Base-by-base conservation (phyloP, 2,888 invertebrate genomes). In the Dinocampus coccinellae region DNA sequence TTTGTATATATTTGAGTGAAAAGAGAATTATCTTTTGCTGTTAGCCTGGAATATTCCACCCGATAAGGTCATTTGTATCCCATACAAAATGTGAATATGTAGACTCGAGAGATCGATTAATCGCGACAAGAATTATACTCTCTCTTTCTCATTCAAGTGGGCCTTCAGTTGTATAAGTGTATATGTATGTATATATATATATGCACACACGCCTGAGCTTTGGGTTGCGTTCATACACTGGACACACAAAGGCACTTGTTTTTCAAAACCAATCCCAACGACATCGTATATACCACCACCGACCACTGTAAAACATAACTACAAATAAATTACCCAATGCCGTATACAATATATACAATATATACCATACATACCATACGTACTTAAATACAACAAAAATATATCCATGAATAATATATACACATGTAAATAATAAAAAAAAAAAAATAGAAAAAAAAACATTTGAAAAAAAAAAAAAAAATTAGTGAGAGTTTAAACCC, bases 31-130 rank as follows among this genome's bases (percentile, higher is more conserved):
- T 52, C 52, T 64, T 26, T 64, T 42, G 26, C 52, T 52, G 26
- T 47, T 64, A 47, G 29, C 33, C 26, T 20, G 47, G 11, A 29
- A 16, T 29, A 42, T 29, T 42, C 22, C 11, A 64, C 76, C 77
- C 73, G 79, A 80, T 79, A 79, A 77, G 79, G 78, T 79, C 77
- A 78, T 80, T 80, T 80, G 79, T 79, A 80, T 80, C 77, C 75
- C 76, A 75, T 74, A 75, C 74, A 77, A 74, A 77, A 80, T 77
- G 76, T 74, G 75, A 73, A 47, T 55, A 73, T 66, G 68, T 64
- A 70, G 72, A 72, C 77, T 76, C 39, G 66, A 65, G 69, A 58
- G 70, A 75, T 65, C 74, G 73, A 76, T 76, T 76, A 75, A 76
- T 76, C 73, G 74, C 74, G 68, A 73, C 74, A 73, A 76, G 73